A percentile compares a stretch with the other conserved stretches of the same genome.
Conservation (phyloP, 2,888 invertebrate genomes). For the Acrobasis consociella region DNA sequence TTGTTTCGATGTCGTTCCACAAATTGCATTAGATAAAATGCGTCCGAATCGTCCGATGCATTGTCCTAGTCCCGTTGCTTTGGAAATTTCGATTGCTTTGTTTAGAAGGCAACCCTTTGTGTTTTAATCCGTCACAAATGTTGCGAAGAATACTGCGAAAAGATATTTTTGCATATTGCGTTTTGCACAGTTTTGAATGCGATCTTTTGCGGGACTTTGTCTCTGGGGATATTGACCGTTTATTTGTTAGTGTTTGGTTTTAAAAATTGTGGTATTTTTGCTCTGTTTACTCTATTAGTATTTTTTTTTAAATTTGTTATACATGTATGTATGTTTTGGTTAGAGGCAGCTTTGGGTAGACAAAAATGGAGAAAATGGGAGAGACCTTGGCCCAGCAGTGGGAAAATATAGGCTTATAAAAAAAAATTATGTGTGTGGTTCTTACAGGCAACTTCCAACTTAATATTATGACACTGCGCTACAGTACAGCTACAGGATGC, state of each 20-base stretch:
- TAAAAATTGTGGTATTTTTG: not conserved
- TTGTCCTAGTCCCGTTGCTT: constrained; percentile 29
- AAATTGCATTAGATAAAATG: not conserved
- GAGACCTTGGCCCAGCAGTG: too few relatives aligned
- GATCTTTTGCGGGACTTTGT: constrained; percentile 14
- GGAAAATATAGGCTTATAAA: too few relatives aligned
- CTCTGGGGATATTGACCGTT: not conserved
- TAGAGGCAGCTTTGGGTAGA: too few relatives aligned
- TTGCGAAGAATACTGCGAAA: constrained; percentile 37
- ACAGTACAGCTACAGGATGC: too few relatives aligned
- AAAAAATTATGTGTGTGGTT: too few relatives aligned
- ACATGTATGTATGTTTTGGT: too few relatives aligned
- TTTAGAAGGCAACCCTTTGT: constrained; percentile 39
- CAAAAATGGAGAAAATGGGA: too few relatives aligned
- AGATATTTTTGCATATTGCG: constrained; percentile 46
- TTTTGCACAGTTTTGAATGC: constrained; percentile 22
- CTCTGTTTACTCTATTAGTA: not conserved
- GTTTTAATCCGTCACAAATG: constrained; percentile 48
- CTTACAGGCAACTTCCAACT: too few relatives aligned
- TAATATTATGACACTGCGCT: too few relatives aligned
- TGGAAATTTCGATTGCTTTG: constrained; percentile 39
- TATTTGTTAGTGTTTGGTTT: not conserved
- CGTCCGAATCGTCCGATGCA: too few relatives aligned
- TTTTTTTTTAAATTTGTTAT: too few relatives aligned
- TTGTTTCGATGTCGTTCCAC: not conserved